These are phyloP conservation scores for Ochotona curzoniae DNA, from an alignment of 2,113 vertebrate species.

Conservation along the genomic window DNA sequence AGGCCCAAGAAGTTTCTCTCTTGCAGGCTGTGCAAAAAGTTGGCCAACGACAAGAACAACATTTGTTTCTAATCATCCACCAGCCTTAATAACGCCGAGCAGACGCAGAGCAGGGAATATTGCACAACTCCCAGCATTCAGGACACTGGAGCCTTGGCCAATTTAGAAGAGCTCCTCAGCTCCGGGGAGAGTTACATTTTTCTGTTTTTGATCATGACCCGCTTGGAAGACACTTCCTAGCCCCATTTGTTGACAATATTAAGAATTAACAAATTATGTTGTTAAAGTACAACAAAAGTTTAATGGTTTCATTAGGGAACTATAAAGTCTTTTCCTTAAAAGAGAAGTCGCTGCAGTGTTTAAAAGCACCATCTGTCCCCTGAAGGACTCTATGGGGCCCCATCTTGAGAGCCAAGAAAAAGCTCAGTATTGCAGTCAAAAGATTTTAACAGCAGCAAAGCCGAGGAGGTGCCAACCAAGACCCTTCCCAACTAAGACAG, in stretches of 20 bases:
- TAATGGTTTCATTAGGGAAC: slow-evolving; percentile 67
- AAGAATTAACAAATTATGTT: slow-evolving; percentile 71
- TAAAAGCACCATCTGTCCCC: slow-evolving; percentile 48
- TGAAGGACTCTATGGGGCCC: not conserved
- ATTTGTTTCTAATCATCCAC: slow-evolving; percentile 67
- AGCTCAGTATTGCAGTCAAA: slow-evolving; percentile 32
- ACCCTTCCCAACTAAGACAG: not conserved
- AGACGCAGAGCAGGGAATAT: slow-evolving; percentile 4
- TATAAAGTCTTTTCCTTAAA: slow-evolving; percentile 65
- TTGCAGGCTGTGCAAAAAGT: slow-evolving; percentile 18
- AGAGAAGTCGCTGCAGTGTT: slow-evolving; percentile 10
- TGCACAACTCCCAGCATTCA: not conserved
- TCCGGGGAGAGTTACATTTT: slow-evolving; percentile 11
- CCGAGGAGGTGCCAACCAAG: not conserved
- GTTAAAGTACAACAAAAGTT: slow-evolving; percentile 62
- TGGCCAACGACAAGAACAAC: slow-evolving; percentile 60
- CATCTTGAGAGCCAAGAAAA: slow-evolving; percentile 53
- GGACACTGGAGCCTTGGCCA: not conserved
- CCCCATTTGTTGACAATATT: slow-evolving; percentile 69
- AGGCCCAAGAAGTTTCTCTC: slow-evolving; percentile 30
- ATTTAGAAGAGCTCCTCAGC: slow-evolving; percentile 46
- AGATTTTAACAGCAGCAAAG: not conserved
- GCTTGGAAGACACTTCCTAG: slow-evolving; percentile 69
- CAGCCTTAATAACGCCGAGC: slow-evolving; percentile 60
- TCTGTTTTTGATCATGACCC: slow-evolving; percentile 61